phyloP scores from a whole-genome alignment of 2,113 vertebrate genomes.

The Lophotis ruficrista region DNA sequence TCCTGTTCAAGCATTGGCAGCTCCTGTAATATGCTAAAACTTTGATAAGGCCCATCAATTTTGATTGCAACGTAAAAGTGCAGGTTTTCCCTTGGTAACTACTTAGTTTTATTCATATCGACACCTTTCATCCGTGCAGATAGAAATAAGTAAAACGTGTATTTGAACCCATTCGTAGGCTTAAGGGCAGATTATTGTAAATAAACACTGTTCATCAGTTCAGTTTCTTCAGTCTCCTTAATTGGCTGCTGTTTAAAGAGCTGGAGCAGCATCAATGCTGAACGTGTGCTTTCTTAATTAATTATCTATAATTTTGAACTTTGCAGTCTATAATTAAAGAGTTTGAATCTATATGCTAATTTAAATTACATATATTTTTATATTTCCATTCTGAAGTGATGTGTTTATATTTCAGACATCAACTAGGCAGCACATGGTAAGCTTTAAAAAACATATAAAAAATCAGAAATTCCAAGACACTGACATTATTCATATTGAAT shows the following conservation, averaged over 20 bases:
- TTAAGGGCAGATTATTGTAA: slow-evolving; percentile 35
- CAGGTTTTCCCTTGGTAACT: slow-evolving; percentile 38
- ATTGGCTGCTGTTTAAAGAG: slow-evolving; percentile 25
- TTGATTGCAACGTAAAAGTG: slow-evolving; percentile 35
- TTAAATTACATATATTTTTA: neutral
- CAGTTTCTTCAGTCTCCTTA: neutral
- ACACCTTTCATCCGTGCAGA: slow-evolving; percentile 42
- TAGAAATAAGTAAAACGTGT: neutral
- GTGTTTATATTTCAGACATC: neutral
- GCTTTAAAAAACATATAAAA: neutral
- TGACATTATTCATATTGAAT: neutral
- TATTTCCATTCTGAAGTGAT: neutral
- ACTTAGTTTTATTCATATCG: slow-evolving; percentile 63
- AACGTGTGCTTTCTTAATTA: slow-evolving; percentile 34
- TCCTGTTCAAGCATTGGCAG: slow-evolving; percentile 26
- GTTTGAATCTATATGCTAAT: slow-evolving; percentile 43
- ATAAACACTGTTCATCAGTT: slow-evolving; percentile 18
- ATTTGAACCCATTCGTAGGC: slow-evolving; percentile 25
- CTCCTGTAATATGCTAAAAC: slow-evolving; percentile 20
- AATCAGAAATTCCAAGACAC: neutral
- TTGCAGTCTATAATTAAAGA: neutral
- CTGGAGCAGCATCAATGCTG: neutral
- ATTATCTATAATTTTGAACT: slow-evolving; percentile 29
- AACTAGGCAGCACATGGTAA: neutral
- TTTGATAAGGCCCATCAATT: slow-evolving; percentile 34